Conservation (phyloP, 2,888 invertebrate species). For the Athalia cordata region DNA sequence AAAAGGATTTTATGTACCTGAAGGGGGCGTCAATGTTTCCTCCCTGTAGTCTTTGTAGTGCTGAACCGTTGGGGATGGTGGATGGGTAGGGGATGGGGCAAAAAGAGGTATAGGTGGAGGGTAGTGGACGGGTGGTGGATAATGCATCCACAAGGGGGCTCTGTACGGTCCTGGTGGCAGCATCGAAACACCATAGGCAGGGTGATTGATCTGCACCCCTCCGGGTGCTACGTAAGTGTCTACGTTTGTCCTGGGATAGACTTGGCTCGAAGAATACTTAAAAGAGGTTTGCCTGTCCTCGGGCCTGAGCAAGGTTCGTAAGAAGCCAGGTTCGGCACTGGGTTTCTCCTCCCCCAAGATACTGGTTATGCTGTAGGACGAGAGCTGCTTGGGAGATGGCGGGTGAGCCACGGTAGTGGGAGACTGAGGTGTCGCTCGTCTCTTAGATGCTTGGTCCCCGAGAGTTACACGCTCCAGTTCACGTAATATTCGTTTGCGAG, state of each 20-base stretch:
- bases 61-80: constrained; percentile 68
- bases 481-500: constrained; percentile 87
- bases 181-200: constrained; percentile 71
- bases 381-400: constrained; percentile 73
- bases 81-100: constrained; percentile 71
- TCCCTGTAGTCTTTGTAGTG: constrained; percentile 73
- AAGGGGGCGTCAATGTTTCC: constrained; percentile 72
- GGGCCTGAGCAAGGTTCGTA: constrained; percentile 69
- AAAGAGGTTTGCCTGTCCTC: constrained; percentile 66
- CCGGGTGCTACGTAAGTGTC: constrained; percentile 67
- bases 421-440: constrained; percentile 71
- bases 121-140: constrained; percentile 74
- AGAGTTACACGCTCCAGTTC: constrained; percentile 87
- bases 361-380: constrained; percentile 91
- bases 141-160: constrained; percentile 75
- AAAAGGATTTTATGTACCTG: constrained; percentile 60
- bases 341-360: constrained; percentile 82
- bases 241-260: constrained; percentile 66
- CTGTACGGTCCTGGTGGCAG: constrained; percentile 74
- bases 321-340: constrained; percentile 70
- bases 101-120: constrained; percentile 72
- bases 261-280: constrained; percentile 69
- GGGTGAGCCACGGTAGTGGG: constrained; percentile 57
- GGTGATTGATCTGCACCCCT: constrained; percentile 66
- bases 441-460: constrained; percentile 81